Base-by-base conservation (phyloP, 2,797 vertebrate species). In the Astyanax mexicanus region DNA sequence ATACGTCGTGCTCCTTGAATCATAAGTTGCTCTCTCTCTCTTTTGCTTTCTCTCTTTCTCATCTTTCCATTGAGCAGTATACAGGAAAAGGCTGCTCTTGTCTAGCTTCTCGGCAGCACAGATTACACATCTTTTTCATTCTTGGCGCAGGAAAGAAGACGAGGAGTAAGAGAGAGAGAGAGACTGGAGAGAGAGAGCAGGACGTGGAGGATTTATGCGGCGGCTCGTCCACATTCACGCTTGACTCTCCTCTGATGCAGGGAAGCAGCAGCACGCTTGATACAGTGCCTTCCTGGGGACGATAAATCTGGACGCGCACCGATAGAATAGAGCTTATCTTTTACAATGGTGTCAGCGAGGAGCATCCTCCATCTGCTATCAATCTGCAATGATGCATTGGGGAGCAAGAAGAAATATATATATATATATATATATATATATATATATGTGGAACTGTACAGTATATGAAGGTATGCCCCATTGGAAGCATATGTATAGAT, bases 321-420 rank as follows among this genome's bases (percentile, higher is more conserved):
- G 86, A 88, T 84, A 85, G 83, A 87, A 85, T 76, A 80, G 69
- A 84, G 89, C 88, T 92, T 93, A 93, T 94, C 93, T 89, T 81
- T 79, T 77, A 70, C 79, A 32, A 69, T 65, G 60, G 86, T 88
- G 87, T 90, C 88, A 87, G 83, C 85, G 83, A 75, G 80, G 69
- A 54, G 80, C 85, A 71, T 86, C 89, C 81, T 82, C 85, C 83
- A 81, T 80, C 87, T 84, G 85, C 88, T 87, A 88, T 90, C 86
- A 21, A n/a, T n/a, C 61, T 84, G 74, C 79, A 81, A 49, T 75
- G 72, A 68, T 51, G 40, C 49, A 75, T 67, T 21, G 62, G 72
- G 61, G 49, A 71, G 66, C 55, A 55, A 52, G 67, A 58, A 55
- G 70, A 62, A 78, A 78, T 72, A 60, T 69, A 40, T 67, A 57